A percentile compares a stretch with the other conserved stretches of the same genome.
phyloP scores from a whole-genome alignment of 2,113 vertebrate genomes.

The Polypterus bichir region DNA sequence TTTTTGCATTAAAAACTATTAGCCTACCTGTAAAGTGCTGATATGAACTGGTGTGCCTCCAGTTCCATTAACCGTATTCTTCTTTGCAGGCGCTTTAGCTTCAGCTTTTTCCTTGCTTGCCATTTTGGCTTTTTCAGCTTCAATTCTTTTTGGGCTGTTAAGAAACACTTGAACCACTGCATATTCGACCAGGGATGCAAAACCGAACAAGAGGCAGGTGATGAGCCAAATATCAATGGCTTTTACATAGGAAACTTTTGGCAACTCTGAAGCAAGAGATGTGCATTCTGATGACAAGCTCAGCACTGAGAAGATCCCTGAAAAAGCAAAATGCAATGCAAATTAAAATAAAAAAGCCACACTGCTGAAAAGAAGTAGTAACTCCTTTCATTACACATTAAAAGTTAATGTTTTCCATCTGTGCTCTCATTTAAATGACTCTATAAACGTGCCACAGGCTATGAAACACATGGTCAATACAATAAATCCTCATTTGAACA shows the following conservation, averaged over 20 bases:
- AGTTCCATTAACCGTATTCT: constrained; percentile 81
- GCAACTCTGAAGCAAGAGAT: constrained; percentile 84
- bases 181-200: constrained; percentile 93
- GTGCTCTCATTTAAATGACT: no score
- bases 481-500: no score
- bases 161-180: constrained; percentile 94
- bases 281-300: constrained; percentile 96
- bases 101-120: constrained; percentile 73
- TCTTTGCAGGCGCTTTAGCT: constrained; percentile 64
- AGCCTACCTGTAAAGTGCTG: constrained; percentile 85
- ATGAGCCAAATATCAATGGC: constrained; percentile 97
- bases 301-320: constrained; percentile 95
- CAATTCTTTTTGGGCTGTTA: constrained; percentile 87
- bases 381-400: no score
- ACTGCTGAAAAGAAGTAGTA: no score
- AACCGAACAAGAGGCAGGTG: constrained; percentile 93
- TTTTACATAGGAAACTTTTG: constrained; percentile 96
- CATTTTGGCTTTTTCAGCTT: constrained; percentile 86
- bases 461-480: no score
- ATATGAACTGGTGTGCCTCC: constrained; percentile 84
- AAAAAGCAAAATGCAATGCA: constrained; percentile 10
- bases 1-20: no score
- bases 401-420: no score
- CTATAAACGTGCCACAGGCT: no score
- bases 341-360: no score